Conservation (phyloP, 2,113 vertebrate genomes). For the Austrofundulus limnaeus region DNA sequence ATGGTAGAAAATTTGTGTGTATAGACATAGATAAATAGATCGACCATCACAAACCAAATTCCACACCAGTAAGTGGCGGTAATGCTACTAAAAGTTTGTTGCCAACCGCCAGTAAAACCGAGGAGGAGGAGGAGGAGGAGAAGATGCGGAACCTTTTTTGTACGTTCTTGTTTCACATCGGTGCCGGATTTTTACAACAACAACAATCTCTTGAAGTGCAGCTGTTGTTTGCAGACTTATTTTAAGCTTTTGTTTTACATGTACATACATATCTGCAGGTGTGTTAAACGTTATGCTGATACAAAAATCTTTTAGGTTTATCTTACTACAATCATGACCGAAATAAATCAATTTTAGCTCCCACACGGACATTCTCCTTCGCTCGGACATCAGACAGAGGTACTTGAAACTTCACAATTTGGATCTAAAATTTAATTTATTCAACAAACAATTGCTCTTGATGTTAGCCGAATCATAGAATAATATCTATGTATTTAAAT, state of each 20-base stretch:
- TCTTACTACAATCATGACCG: background rate
- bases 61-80: too few relatives aligned
- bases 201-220: background rate
- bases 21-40: too few relatives aligned
- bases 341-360: background rate
- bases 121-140: too few relatives aligned
- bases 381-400: background rate
- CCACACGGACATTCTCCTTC: accelerated
- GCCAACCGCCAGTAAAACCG: too few relatives aligned
- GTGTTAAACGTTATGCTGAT: background rate
- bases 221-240: background rate
- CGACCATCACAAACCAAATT: too few relatives aligned
- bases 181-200: background rate
- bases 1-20: too few relatives aligned
- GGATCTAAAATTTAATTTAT: background rate
- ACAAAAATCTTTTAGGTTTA: background rate
- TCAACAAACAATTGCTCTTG: accelerated
- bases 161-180: constrained; percentile 32
- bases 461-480: background rate
- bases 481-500: background rate
- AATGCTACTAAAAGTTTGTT: too few relatives aligned
- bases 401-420: background rate
- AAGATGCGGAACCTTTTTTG: constrained; percentile 58
- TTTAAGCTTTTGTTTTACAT: accelerated
- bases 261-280: background rate